These are phyloP conservation scores for Antheraea yamamai DNA, from an alignment of 2,888 invertebrate species.

Conservation along the genomic window DNA sequence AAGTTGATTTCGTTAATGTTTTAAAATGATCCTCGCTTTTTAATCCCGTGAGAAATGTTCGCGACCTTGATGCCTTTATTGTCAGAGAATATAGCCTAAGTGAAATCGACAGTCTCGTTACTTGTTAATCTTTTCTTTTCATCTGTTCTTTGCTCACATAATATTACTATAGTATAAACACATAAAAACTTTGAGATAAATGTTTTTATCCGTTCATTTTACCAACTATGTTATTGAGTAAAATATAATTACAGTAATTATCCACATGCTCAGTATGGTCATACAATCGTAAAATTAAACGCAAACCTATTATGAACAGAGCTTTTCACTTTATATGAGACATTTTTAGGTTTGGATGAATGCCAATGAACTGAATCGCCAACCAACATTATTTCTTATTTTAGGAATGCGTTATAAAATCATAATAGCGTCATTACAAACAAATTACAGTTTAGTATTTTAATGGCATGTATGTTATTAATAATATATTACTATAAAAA, in stretches of 20 bases:
- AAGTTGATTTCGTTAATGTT: conserved; percentile 61
- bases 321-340: conserved; percentile 14
- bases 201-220: not conserved
- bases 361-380: conserved; percentile 17
- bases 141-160: not conserved
- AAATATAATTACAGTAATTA: not conserved
- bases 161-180: not conserved
- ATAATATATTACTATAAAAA: not conserved
- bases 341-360: conserved; percentile 15
- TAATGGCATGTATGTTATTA: not conserved
- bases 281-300: not conserved
- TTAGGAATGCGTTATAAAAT: conserved; percentile 2
- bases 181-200: not conserved
- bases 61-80: conserved; percentile 33
- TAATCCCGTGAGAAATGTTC: conserved; percentile 36
- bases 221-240: not conserved
- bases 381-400: conserved; percentile 16
- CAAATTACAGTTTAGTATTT: not conserved
- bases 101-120: conserved; percentile 37
- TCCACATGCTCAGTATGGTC: not conserved
- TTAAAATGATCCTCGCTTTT: conserved; percentile 37
- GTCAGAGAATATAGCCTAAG: conserved; percentile 50
- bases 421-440: conserved; percentile 4
- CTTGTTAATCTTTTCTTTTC: not conserved
- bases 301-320: not conserved